Evolutionary conservation across 1,140 invertebrate genomes (phyloP).

Genomic region (Megalopta genalis): DNA sequence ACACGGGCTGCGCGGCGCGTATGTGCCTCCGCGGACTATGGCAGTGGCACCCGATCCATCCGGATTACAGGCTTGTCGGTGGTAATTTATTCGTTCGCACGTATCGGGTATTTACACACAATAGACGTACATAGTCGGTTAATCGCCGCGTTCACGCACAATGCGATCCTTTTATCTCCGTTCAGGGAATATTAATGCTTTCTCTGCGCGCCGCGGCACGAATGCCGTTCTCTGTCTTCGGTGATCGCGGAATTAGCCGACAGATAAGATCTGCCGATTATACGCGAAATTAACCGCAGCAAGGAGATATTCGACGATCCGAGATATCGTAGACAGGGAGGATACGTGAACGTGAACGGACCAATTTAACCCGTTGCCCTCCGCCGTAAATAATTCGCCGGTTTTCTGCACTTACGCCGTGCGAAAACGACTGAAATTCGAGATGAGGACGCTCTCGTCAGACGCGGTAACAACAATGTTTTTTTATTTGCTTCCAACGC

Average conservation of each 20-base stretch:
- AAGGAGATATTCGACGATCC: background rate
- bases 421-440: background rate
- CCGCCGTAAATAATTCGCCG: background rate
- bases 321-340: background rate
- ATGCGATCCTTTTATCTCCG: slow-evolving; percentile 11
- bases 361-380: background rate
- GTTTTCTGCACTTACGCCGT: background rate
- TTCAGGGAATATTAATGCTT: background rate
- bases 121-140: slow-evolving; percentile 1
- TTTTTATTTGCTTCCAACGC: too few relatives aligned
- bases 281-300: background rate
- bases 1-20: background rate
- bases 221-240: too few relatives aligned
- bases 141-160: slow-evolving; percentile 13
- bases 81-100: background rate
- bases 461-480: background rate
- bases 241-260: background rate
- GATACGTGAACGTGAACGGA: background rate
- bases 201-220: background rate
- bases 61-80: background rate
- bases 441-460: background rate
- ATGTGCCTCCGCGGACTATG: background rate
- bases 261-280: background rate
- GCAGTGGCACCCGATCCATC: background rate
- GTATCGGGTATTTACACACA: slow-evolving; percentile 28